Conservation (phyloP, 2,888 invertebrate species). For the Latrodectus hesperus region DNA sequence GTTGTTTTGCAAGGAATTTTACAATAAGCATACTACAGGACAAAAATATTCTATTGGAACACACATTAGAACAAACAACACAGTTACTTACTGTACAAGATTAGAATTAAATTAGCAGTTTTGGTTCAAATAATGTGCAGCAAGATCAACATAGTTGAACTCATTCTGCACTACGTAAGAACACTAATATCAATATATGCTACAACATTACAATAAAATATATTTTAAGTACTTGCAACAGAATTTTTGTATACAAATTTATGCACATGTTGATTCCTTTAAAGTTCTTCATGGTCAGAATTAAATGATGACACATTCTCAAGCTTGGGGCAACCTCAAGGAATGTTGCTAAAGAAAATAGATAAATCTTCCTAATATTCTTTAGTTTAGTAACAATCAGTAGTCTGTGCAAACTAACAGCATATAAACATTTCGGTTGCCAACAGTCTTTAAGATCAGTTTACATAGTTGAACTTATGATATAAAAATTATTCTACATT, state of each 20-base stretch:
- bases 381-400: conserved; percentile 49
- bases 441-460: conserved; percentile 50
- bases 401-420: conserved; percentile 55
- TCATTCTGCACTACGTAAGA: conserved; percentile 12
- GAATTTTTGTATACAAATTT: conserved; percentile 28
- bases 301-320: conserved; percentile 22
- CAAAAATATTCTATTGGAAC: conserved; percentile 43
- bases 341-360: conserved; percentile 69
- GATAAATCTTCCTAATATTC: conserved; percentile 30
- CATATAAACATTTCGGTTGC: conserved; percentile 56
- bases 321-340: conserved; percentile 48
- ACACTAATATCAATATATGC: conserved; percentile 9
- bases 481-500: conserved; percentile 56
- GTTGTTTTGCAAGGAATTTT: conserved; percentile 28
- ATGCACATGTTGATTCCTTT: conserved; percentile 9
- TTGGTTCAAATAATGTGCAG: conserved; percentile 36
- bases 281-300: conserved; percentile 15
- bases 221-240: conserved; percentile 47
- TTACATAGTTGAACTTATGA: conserved; percentile 34
- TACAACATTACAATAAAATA: conserved; percentile 37
- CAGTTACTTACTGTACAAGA: conserved; percentile 20
- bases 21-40: conserved; percentile 42
- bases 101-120: conserved; percentile 26
- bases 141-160: conserved; percentile 10
- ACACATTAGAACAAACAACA: conserved; percentile 37